A percentile compares a stretch with the other conserved stretches of the same genome.
phyloP scores from a whole-genome alignment of 2,888 invertebrate species.

The Bellardia bayeri region DNA sequence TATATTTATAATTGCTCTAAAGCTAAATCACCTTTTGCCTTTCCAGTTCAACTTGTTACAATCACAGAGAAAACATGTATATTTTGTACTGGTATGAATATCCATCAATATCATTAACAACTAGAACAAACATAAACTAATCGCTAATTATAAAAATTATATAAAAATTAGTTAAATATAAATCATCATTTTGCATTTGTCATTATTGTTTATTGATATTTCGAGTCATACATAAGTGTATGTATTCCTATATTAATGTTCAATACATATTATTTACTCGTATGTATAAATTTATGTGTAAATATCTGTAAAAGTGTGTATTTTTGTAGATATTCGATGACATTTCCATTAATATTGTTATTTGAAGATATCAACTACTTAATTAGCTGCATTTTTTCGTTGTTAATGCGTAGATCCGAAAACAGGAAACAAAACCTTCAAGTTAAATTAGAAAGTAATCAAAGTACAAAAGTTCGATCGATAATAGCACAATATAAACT shows the following conservation, averaged over 20 bases:
- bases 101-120: neutral
- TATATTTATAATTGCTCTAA: neutral
- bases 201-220: neutral
- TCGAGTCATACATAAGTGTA: too few relatives aligned
- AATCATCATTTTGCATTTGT: neutral
- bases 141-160: neutral
- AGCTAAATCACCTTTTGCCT: neutral
- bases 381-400: neutral
- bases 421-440: neutral
- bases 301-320: neutral
- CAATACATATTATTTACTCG: neutral
- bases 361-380: neutral
- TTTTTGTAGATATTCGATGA: neutral
- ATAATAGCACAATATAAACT: neutral
- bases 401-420: neutral
- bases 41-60: constrained; percentile 1
- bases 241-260: neutral
- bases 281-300: neutral
- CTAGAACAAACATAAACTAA: constrained; percentile 1
- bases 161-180: neutral
- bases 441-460: neutral
- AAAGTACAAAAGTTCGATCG: neutral
- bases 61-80: neutral
- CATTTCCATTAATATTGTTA: neutral
- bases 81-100: constrained; percentile 3